Conservation (phyloP, 2,113 vertebrate genomes). For the Monopterus albus region DNA sequence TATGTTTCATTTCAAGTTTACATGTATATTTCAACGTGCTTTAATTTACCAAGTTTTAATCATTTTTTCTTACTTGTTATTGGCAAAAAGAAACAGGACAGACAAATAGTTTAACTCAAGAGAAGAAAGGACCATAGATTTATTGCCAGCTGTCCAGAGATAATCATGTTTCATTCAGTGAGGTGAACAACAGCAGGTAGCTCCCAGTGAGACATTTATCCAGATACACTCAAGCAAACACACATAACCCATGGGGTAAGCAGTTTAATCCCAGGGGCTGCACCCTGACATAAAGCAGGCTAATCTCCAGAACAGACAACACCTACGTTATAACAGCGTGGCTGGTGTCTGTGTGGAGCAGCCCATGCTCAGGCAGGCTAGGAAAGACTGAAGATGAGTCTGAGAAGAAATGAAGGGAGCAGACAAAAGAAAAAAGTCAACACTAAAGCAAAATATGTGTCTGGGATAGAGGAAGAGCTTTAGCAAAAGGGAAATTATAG, state of each 20-base stretch:
- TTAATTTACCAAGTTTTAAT: too few species aligned
- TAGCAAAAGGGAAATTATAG: slow-evolving; percentile 56
- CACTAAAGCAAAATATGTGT: slow-evolving; percentile 4
- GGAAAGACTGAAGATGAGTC: slow-evolving; percentile 32
- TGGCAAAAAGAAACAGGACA: not conserved
- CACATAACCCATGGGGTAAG: slow-evolving; percentile 7
- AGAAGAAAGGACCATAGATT: not conserved
- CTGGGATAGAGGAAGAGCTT: slow-evolving; percentile 8
- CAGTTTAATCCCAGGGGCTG: slow-evolving; percentile 48
- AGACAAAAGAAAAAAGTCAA: slow-evolving; percentile 1
- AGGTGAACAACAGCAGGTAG: slow-evolving; percentile 24
- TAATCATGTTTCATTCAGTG: slow-evolving; percentile 6
- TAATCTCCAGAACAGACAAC: slow-evolving; percentile 51
- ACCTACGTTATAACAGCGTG: slow-evolving; percentile 25
- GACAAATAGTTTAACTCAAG: too few species aligned
- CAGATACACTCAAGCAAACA: slow-evolving; percentile 8
- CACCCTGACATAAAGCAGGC: slow-evolving; percentile 43
- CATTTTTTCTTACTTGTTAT: too few species aligned
- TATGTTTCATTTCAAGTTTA: too few species aligned
- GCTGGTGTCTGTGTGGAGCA: slow-evolving; percentile 26
- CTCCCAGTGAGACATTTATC: slow-evolving; percentile 28
- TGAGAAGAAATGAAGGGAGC: not conserved
- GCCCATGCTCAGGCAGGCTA: slow-evolving; percentile 28
- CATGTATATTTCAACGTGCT: too few species aligned
- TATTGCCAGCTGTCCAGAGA: slow-evolving; percentile 1